Percentiles rank a stretch among this genome's conserved stretches.
Conservation (phyloP, 2,113 vertebrate species). For the Oreochromis spilurus region DNA sequence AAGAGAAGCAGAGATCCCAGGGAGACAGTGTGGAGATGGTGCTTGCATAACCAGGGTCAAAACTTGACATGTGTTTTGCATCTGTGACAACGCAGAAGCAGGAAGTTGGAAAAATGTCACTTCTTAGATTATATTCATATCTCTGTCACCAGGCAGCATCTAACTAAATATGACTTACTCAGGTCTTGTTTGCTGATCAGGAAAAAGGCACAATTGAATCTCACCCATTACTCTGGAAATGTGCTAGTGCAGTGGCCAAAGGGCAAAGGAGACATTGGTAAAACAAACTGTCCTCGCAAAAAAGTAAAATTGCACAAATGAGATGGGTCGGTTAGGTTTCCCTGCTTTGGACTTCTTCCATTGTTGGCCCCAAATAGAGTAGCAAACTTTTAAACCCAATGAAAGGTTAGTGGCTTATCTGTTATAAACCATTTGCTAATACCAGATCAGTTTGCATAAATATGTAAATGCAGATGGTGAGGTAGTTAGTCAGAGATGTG, state of each 20-base stretch:
- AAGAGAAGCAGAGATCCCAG: background rate
- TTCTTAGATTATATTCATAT: constrained; percentile 6
- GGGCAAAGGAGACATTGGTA: background rate
- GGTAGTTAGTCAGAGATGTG: background rate
- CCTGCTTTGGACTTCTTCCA: background rate
- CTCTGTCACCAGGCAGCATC: background rate
- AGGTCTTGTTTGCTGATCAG: background rate
- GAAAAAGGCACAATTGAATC: fast-evolving
- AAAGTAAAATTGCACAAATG: background rate
- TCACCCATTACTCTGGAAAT: background rate
- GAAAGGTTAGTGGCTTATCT: background rate
- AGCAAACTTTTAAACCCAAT: background rate
- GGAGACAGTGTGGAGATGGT: background rate
- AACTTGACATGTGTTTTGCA: background rate
- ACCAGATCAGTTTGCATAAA: background rate
- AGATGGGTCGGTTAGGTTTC: background rate
- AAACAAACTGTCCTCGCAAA: background rate
- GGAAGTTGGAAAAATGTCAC: background rate
- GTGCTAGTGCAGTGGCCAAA: background rate
- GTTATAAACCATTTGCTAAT: background rate
- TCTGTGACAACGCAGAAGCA: background rate
- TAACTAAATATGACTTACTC: background rate
- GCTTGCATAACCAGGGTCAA: background rate
- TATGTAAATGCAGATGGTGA: background rate
- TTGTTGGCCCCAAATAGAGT: background rate